Base-by-base conservation (phyloP, 2,113 vertebrate genomes). In the Rhynchomys soricoides region DNA sequence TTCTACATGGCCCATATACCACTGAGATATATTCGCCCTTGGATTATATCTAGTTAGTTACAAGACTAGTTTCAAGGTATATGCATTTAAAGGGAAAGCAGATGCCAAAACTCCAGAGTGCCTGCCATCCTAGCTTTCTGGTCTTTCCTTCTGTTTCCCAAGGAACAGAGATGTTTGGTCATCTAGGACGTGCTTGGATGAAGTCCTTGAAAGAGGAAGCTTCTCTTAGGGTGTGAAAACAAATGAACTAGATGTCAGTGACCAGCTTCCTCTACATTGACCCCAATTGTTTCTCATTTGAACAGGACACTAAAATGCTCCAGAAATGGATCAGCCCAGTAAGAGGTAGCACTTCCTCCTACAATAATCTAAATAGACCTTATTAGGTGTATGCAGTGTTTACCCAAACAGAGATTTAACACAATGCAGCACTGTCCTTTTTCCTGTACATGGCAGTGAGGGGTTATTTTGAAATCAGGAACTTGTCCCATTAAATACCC, bases 1-100 rank as follows among this genome's bases (percentile, higher is more conserved):
- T 21, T 0, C 4, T 59, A 3, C 10, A 7, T 52, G 64, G 26
- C 37, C 24, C 0, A 0, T 2, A 45, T 7, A 29, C 40, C 55
- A 7, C 0, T 40, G 29, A 74, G 7, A 57, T 43, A 22, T 6
- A 48, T n/a, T 77, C 43, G 62, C 43, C 16, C 0, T 8, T 45
- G 50, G 26, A 34, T 9, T 24, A 50, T 40, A 79, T 59, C 24
- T 19, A 52, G 13, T 7, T 43, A 26, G 37, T 16, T 48, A 48
- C 13, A 31, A 22, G 9, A 40, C 43, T 37, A 0, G 16, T 3
- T 50, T 21, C 0, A 48, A 5, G 5, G 15, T 31, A 15, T 6
- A 21, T 15, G 15, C 13, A 40, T 31, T 34, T 55, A 22, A n/a
- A 22, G 50, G 43, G 10, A 77, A 50, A 21, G 16, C 1, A 29